Evolutionary conservation across 2,888 invertebrate species (phyloP), one percentile per base, ranked within the genome.

Genomic region (Mesorhabditis spiculigera): DNA sequence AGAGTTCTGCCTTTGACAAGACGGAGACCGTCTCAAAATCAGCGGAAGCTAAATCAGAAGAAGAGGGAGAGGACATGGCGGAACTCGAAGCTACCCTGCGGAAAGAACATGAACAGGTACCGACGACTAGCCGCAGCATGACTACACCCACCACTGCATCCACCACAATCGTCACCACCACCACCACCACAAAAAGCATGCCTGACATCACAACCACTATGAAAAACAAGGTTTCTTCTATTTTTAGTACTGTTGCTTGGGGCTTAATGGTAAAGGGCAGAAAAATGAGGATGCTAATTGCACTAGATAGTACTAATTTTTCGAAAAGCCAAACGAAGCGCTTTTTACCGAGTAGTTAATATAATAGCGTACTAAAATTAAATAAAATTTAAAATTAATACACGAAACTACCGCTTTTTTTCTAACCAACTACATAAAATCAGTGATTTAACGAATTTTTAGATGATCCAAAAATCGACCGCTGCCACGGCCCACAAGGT

Each of bases 121-220:
- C 8, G n/a, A 50, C 8, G 8, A 50, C 8, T 50, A 10, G 1
- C 58, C 58, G n/a, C 8, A 50, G 10, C 61, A 10, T n/a, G n/a
- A 50, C n/a, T 50, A n/a, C n/a, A n/a, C 58, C 8, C 58, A 50
- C 58, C 58, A 50, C 70, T 1, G 64, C 71, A 0, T 44, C 43
- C n/a, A 69, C 45, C 3, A 70, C 72, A n/a, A 63, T 66, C 50
- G 64, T 62, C 13, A 66, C 71, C 16, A 69, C 72, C 42, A 41
- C 42, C 58, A 50, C 58, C 58, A 50, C 70, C 0, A 63, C 71
- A 0, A 45, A 42, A 8, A 69, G 43, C 3, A 70, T 69, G 10
- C 62, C 66, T 45, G 64, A 63, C 13, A 66, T 70, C 16, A 69
- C 72, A 10, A 41, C 42, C 13, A 41, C 43, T 13, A 8, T 43